phyloP scores from a whole-genome alignment of 2,797 vertebrate species.

The Moxostoma hubbsi region DNA sequence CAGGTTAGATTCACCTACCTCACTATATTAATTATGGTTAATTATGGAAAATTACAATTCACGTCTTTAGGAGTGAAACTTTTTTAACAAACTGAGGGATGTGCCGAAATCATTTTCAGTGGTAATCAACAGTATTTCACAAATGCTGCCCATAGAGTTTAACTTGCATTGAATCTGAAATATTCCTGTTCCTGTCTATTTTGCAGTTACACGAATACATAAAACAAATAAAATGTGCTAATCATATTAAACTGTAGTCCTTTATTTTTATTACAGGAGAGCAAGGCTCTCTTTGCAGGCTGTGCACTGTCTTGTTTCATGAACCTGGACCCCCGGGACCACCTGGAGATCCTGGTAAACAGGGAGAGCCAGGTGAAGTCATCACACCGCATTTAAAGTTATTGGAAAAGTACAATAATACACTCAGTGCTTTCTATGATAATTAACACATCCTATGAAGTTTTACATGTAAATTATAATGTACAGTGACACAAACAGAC shows the following conservation, averaged over 20 bases:
- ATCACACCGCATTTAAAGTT: background rate
- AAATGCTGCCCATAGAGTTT: no score
- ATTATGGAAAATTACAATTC: no score
- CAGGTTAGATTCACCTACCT: slow-evolving; percentile 37
- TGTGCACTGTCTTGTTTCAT: background rate
- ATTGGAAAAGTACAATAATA: no score
- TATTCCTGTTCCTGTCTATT: background rate
- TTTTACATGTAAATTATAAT: no score
- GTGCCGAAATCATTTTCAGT: no score
- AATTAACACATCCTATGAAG: no score
- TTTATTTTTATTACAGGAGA: slow-evolving; percentile 27
- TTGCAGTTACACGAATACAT: background rate
- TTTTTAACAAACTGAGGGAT: no score
- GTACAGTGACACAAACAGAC: no score
- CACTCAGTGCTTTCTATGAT: no score
- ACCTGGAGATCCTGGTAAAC: slow-evolving; percentile 32
- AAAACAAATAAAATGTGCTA: background rate
- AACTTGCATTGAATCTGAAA: no score
- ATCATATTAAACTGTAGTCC: background rate
- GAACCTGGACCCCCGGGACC: slow-evolving; percentile 30
- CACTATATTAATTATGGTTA: background rate
- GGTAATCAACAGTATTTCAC: no score
- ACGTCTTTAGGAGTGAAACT: no score
- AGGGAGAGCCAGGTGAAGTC: slow-evolving; percentile 21
- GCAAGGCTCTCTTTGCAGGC: slow-evolving; percentile 27